Conservation (phyloP, 2,888 invertebrate genomes). For the Pemphredon lugubris region DNA sequence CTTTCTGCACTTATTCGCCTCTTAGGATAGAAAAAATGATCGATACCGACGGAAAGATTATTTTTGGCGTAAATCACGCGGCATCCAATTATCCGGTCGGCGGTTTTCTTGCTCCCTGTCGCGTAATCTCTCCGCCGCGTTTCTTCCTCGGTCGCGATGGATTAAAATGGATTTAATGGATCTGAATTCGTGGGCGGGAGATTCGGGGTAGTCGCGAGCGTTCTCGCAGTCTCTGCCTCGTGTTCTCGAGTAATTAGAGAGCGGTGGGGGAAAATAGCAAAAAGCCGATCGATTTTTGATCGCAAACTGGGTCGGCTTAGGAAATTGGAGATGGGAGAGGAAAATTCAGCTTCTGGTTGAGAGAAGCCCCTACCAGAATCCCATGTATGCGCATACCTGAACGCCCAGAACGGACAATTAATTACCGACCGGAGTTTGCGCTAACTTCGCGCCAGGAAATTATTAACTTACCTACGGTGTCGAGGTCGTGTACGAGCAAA, state of each 20-base stretch:
- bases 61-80: no score
- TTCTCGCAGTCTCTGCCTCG: conserved; percentile 41
- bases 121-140: conserved; percentile 5
- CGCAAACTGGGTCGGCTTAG: conserved; percentile 33
- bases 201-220: conserved; percentile 29
- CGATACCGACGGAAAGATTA: no score
- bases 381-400: conserved; percentile 7
- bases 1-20: not conserved
- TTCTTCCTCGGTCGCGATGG: conserved; percentile 12
- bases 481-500: conserved; percentile 43
- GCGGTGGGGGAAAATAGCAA: conserved; percentile 33
- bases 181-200: no score
- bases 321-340: not conserved
- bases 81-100: no score
- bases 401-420: conserved; percentile 52
- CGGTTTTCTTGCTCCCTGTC: no score
- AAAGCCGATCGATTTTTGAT: conserved; percentile 36
- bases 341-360: conserved; percentile 1
- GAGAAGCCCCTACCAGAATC: conserved; percentile 1
- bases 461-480: conserved; percentile 58
- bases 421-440: conserved; percentile 49
- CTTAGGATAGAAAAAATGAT: no score
- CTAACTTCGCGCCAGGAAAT: conserved; percentile 54
- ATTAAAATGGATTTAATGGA: not conserved
- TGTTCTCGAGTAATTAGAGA: conserved; percentile 39